phyloP scores from a whole-genome alignment of 2,888 invertebrate genomes.

The Panopea generosa region DNA sequence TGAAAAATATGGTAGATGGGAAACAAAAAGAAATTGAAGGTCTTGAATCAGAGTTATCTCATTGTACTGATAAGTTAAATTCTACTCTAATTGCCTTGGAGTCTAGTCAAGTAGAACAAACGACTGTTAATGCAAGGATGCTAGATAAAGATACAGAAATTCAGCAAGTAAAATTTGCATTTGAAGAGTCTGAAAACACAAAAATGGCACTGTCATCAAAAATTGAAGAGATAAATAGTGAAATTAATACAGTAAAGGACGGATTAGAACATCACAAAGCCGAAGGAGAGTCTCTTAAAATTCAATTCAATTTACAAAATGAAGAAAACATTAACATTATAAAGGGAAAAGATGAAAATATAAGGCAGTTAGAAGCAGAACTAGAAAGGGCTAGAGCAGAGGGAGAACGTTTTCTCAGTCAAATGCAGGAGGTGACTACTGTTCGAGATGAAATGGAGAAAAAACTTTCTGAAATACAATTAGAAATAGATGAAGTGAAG shows the following conservation, averaged over 20 bases:
- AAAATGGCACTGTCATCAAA: neutral
- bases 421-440: constrained; percentile 17
- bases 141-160: constrained; percentile 8
- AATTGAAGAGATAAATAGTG: constrained; percentile 6
- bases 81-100: neutral
- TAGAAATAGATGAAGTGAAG: constrained; percentile 27
- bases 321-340: constrained; percentile 17
- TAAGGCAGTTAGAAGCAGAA: neutral
- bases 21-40: constrained; percentile 19
- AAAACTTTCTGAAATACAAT: neutral
- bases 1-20: neutral
- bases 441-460: neutral
- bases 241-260: constrained; percentile 8
- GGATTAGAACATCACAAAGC: constrained; percentile 5
- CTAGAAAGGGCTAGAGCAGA: neutral
- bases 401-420: neutral
- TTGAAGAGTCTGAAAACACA: neutral
- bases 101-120: constrained; percentile 1
- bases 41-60: constrained; percentile 3
- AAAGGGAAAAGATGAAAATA: constrained; percentile 20
- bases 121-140: neutral
- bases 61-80: constrained; percentile 5
- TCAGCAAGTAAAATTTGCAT: neutral
- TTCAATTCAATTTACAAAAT: constrained; percentile 5
- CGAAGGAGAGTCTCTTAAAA: constrained; percentile 21